Conservation (phyloP, 2,888 invertebrate genomes). For the Rhopalosiphum nymphaeae region DNA sequence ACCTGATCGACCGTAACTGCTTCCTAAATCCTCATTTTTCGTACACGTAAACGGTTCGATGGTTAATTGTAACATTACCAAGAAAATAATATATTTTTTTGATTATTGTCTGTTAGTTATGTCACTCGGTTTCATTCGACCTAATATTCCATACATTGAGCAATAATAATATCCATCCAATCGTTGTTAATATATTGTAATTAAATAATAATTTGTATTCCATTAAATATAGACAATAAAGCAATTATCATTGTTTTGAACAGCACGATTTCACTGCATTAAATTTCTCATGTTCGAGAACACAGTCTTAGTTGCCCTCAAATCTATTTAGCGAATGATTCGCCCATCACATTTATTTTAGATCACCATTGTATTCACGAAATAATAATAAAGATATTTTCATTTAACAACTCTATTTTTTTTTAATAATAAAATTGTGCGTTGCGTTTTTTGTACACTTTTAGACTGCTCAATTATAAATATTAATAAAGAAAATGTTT, state of each 20-base stretch:
- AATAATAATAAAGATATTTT: not conserved
- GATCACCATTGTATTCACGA: not conserved
- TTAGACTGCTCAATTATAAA: not conserved
- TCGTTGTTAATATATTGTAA: not conserved
- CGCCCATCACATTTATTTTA: not conserved
- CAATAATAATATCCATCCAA: not conserved
- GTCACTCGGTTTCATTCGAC: not conserved
- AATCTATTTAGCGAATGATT: not conserved
- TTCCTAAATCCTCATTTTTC: not conserved
- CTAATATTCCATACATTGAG: not conserved
- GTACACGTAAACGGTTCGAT: not conserved
- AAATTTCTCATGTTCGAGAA: not conserved
- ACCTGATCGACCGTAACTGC: not conserved
- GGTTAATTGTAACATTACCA: not conserved
- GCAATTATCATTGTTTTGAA: not conserved
- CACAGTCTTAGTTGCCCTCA: not conserved
- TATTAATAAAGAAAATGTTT: not conserved
- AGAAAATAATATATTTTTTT: not conserved
- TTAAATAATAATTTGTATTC: not conserved
- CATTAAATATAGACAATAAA: not conserved
- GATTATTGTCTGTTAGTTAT: not conserved
- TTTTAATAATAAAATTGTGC: not conserved
- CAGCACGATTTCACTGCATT: not conserved
- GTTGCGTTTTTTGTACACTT: not conserved
- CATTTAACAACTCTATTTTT: not conserved